phyloP scores from a whole-genome alignment of 2,888 invertebrate genomes.

The Drosophila niveifrons region DNA sequence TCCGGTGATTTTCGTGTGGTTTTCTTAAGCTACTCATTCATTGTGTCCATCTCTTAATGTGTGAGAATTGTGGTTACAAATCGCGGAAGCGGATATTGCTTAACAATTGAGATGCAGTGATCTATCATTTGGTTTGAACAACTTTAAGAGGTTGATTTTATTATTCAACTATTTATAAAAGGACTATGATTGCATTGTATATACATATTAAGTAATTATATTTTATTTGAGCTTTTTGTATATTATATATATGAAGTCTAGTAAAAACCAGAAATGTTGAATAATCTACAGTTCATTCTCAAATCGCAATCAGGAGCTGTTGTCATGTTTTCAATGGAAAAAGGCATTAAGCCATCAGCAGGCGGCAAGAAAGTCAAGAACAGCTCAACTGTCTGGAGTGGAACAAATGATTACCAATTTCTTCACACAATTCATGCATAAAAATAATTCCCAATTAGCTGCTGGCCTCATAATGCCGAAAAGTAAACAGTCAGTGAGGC shows the following conservation, averaged over 20 bases:
- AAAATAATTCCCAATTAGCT: conserved; percentile 81
- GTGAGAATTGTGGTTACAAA: conserved; percentile 61
- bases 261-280: neutral
- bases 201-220: too few relatives aligned
- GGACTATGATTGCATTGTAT: too few relatives aligned
- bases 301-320: conserved; percentile 13
- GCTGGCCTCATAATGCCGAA: conserved; percentile 62
- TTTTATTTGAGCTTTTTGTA: neutral
- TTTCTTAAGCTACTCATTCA: conserved; percentile 3
- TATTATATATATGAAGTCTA: neutral
- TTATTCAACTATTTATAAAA: neutral
- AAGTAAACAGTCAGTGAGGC: conserved; percentile 56
- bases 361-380: conserved; percentile 9
- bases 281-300: conserved; percentile 1
- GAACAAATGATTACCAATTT: conserved; percentile 79
- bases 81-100: conserved; percentile 70
- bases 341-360: conserved; percentile 21
- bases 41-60: conserved; percentile 19
- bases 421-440: conserved; percentile 81
- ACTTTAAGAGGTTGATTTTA: neutral
- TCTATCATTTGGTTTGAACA: conserved; percentile 7
- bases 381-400: conserved; percentile 16
- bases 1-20: conserved; percentile 64
- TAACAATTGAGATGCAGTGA: conserved; percentile 32
- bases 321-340: conserved; percentile 22